phyloP scores from a whole-genome alignment of 2,888 invertebrate species.

The Myopa testacea region DNA sequence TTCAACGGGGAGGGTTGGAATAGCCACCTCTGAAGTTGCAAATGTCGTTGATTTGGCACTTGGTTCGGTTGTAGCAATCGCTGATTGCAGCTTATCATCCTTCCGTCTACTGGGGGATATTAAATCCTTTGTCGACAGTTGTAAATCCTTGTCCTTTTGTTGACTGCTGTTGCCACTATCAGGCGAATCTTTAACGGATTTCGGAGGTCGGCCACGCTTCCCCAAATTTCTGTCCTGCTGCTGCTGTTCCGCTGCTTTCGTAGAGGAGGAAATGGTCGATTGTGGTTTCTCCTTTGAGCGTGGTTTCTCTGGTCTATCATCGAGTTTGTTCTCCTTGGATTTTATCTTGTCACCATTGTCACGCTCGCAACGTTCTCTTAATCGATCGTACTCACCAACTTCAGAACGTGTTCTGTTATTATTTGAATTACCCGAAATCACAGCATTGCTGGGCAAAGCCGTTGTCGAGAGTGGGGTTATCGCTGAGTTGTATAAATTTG shows the following conservation, averaged over 20 bases:
- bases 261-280: slow-evolving; percentile 12
- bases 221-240: slow-evolving; percentile 56
- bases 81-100: slow-evolving; percentile 39
- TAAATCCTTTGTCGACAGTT: slow-evolving; percentile 24
- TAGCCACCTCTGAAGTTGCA: slow-evolving; percentile 30
- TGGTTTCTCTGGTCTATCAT: slow-evolving; percentile 36
- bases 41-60: slow-evolving; percentile 35
- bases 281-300: slow-evolving; percentile 43
- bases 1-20: slow-evolving; percentile 41
- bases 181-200: slow-evolving; percentile 56
- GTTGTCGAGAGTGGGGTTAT: slow-evolving; percentile 34
- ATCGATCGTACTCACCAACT: slow-evolving; percentile 43
- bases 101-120: slow-evolving; percentile 42
- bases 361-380: slow-evolving; percentile 45
- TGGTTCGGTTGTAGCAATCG: slow-evolving; percentile 25
- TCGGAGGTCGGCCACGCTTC: slow-evolving; percentile 66
- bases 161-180: slow-evolving; percentile 41
- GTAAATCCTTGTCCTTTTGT: slow-evolving; percentile 30
- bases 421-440: slow-evolving; percentile 21
- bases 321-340: slow-evolving; percentile 51
- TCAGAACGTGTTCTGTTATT: slow-evolving; percentile 30
- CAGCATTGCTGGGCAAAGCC: not conserved
- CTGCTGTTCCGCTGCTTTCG: slow-evolving; percentile 18
- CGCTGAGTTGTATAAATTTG: slow-evolving; percentile 67
- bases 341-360: slow-evolving; percentile 55